These are phyloP conservation scores for Thysanoteuthis rhombus DNA, from an alignment of 2,888 invertebrate species.

Conservation along the genomic window DNA sequence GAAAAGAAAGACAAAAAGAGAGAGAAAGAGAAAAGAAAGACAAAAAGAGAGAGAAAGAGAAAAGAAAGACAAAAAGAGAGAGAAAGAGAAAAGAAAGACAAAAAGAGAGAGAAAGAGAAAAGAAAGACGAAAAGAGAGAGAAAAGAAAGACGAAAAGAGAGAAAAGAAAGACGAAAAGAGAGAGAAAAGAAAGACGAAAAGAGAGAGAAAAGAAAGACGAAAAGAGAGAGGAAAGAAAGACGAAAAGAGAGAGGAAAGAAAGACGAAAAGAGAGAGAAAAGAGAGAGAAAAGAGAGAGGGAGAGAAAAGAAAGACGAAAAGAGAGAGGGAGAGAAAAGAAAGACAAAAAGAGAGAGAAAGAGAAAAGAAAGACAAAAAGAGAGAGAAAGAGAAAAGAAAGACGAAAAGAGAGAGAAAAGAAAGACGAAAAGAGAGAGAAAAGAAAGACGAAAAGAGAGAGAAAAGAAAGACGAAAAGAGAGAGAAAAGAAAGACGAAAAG, in stretches of 20 bases:
- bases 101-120: no score
- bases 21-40: no score
- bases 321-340: neutral
- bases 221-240: neutral
- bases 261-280: neutral
- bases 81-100: no score
- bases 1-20: no score
- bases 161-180: no score
- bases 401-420: neutral
- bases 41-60: no score
- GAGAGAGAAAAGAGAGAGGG: neutral
- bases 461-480: neutral
- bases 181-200: no score
- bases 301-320: neutral
- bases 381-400: neutral
- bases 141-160: no score
- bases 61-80: no score
- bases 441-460: no score
- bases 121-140: no score
- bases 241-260: neutral
- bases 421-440: neutral
- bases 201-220: no score
- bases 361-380: neutral
- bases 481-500: neutral
- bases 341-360: neutral